phyloP scores from a whole-genome alignment of 30 jellyfish, hydroid and myxozoan genomes.

The Rhopilema esculentum region DNA sequence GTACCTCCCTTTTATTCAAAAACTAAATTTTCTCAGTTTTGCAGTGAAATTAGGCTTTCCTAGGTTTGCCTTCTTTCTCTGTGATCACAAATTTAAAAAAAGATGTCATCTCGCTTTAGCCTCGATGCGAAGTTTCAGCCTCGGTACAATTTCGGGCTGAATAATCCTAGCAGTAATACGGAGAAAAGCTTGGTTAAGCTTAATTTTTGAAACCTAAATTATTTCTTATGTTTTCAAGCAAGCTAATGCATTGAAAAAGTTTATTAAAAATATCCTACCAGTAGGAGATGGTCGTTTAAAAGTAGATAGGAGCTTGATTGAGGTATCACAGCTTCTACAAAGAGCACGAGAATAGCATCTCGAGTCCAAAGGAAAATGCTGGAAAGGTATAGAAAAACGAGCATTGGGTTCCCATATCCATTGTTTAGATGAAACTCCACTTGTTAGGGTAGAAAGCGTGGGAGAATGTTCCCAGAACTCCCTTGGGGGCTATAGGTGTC shows the following conservation, averaged over 20 bases:
- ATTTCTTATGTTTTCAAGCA: too few species aligned
- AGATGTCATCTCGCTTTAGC: background rate
- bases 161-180: too few species aligned
- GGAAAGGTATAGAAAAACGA: background rate
- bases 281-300: background rate
- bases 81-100: too few species aligned
- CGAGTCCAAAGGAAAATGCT: background rate
- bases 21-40: background rate
- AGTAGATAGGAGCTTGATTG: background rate
- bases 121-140: background rate
- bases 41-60: too few species aligned
- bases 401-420: background rate
- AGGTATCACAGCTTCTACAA: background rate
- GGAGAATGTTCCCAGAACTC: background rate
- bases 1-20: background rate
- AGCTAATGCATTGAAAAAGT: too few species aligned
- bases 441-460: background rate
- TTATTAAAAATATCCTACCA: too few species aligned
- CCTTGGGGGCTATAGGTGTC: conserved; percentile 26
- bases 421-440: background rate
- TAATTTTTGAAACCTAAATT: too few species aligned
- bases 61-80: too few species aligned
- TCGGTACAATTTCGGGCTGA: too few species aligned
- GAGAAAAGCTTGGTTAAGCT: background rate
- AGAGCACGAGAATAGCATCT: background rate